phyloP scores from a whole-genome alignment of 2,797 vertebrate genomes.

The Gymnoscopelus microlampas region DNA sequence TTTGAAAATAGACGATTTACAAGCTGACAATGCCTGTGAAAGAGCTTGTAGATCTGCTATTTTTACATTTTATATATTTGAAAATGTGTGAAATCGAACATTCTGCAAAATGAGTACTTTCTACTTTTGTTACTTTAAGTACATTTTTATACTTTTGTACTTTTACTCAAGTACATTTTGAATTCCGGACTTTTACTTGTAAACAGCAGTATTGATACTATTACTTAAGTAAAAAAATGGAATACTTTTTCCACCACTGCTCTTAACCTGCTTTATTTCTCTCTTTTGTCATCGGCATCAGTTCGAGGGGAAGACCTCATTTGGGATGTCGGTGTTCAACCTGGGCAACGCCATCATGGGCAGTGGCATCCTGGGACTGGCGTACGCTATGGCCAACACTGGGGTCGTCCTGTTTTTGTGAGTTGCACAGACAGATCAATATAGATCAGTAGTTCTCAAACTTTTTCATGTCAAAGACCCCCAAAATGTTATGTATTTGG shows the following conservation, averaged over 20 bases:
- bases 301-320: constrained; percentile 99
- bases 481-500: too few relatives aligned
- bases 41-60: too few relatives aligned
- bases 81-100: too few relatives aligned
- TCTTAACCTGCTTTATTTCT: not conserved
- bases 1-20: too few relatives aligned
- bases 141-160: too few relatives aligned
- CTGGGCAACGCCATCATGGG: constrained; percentile 99
- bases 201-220: not conserved
- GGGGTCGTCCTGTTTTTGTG: constrained; percentile 95
- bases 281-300: constrained; percentile 55
- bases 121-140: too few relatives aligned
- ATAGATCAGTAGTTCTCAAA: too few relatives aligned
- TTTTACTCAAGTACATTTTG: too few relatives aligned
- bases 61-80: too few relatives aligned
- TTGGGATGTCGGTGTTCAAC: constrained; percentile 99
- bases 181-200: not conserved
- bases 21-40: too few relatives aligned
- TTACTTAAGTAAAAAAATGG: not conserved
- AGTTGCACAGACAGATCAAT: constrained; percentile 59
- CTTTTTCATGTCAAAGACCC: too few relatives aligned
- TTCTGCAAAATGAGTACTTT: too few relatives aligned
- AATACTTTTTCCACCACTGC: not conserved
- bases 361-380: constrained; percentile 96
- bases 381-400: constrained; percentile 98